Percentiles rank a stretch among this genome's conserved stretches.
phyloP scores from a whole-genome alignment of 2,888 invertebrate species.

The Antheraea assamensis region DNA sequence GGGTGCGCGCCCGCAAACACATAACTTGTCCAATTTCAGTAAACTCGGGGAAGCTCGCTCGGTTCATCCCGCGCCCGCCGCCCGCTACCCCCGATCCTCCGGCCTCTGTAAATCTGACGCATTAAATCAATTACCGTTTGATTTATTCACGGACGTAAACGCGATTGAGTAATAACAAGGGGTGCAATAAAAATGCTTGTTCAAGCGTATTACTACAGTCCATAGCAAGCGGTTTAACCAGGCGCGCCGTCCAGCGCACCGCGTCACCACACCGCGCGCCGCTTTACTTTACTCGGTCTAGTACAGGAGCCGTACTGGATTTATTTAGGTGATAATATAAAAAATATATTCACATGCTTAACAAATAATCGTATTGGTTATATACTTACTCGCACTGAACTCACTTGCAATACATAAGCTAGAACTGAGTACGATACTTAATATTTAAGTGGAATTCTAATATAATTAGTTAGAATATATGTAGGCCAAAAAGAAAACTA shows the following conservation, averaged over 20 bases:
- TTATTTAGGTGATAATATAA: neutral
- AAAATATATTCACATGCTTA: no score
- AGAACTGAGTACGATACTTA: no score
- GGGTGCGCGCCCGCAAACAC: neutral
- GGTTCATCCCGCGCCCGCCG: neutral
- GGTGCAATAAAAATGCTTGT: slow-evolving; percentile 12
- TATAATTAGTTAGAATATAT: no score
- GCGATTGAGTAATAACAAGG: slow-evolving; percentile 9
- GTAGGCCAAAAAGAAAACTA: no score
- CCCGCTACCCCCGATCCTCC: neutral
- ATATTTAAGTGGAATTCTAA: no score
- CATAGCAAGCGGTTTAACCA: neutral
- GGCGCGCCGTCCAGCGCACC: neutral
- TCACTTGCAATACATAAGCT: no score
- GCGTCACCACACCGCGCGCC: neutral
- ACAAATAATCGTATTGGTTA: no score
- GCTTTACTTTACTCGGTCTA: neutral
- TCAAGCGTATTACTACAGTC: slow-evolving; percentile 12
- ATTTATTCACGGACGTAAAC: slow-evolving; percentile 17
- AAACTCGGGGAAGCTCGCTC: neutral
- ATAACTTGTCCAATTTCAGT: slow-evolving; percentile 1
- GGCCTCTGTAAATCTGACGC: neutral
- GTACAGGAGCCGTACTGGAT: neutral
- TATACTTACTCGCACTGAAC: no score
- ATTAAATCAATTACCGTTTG: slow-evolving; percentile 10